Percentiles rank a stretch among this genome's conserved stretches.
Conservation (phyloP, 2,888 invertebrate genomes). For the Dryobota labecula region DNA sequence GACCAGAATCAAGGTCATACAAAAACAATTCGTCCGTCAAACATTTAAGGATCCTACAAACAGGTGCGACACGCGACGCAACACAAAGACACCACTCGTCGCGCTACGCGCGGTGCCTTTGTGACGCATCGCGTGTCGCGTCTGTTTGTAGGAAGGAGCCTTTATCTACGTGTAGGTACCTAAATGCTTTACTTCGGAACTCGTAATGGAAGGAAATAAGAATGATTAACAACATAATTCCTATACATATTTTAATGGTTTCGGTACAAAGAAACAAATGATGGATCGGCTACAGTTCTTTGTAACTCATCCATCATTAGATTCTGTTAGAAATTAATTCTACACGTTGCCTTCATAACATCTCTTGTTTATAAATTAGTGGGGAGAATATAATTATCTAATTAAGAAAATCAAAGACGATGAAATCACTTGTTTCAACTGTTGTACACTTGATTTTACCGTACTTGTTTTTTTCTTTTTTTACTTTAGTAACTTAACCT, state of each 20-base stretch:
- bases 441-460: neutral
- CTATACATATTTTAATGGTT: slow-evolving; percentile 30
- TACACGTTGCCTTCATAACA: slow-evolving; percentile 1
- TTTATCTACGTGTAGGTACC: neutral
- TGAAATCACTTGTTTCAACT: neutral
- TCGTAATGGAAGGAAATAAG: slow-evolving; percentile 1
- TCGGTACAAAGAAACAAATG: slow-evolving; percentile 30
- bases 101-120: too few species aligned
- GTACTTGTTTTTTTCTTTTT: neutral
- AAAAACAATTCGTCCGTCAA: too few species aligned
- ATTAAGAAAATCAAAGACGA: neutral
- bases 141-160: too few species aligned
- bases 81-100: too few species aligned
- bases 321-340: slow-evolving; percentile 23
- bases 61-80: too few species aligned
- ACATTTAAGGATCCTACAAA: too few species aligned
- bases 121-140: too few species aligned
- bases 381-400: too few species aligned
- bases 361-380: neutral
- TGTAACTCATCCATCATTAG: slow-evolving; percentile 42
- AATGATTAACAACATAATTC: slow-evolving; percentile 15
- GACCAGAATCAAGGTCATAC: neutral
- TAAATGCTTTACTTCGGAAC: neutral
- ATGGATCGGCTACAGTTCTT: slow-evolving; percentile 50
- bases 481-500: neutral